Base-by-base conservation (phyloP, 2,888 invertebrate genomes). In the Zhengitettix transpicula region DNA sequence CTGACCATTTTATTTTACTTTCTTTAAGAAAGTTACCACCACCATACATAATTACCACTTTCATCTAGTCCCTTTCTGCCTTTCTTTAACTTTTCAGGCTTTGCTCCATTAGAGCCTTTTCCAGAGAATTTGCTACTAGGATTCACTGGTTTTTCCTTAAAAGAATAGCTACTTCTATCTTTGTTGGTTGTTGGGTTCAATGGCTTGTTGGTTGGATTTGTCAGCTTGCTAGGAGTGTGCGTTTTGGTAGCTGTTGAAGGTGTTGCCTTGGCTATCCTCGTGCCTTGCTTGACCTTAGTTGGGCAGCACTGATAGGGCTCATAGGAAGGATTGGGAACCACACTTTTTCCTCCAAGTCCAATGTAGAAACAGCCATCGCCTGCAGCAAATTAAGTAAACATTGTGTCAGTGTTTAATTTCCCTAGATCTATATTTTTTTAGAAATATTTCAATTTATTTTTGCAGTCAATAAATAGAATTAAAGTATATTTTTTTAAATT, bases 311-410 rank as follows among this genome's bases (percentile, higher is more conserved):
- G 89, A 83, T 87, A 91, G 74, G 90, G 87, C 83, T 86, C 87
- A 79, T 86, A 89, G 77, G 80, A 77, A 71, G 86, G 82, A 77
- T 81, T 78, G 75, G 84, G 83, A 75, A 83, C 79, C 72, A 81
- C 81, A 76, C 79, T 81, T 80, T 86, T 86, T 79, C 87, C 87
- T 79, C 89, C 89, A 84, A 91, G 84, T 81, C 90, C 91, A 82
- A 91, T 88, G 88, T 89, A 89, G 89, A 91, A 90, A 85, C 91
- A 91, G 84, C 89, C 89, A 85, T 90, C 90, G 87, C 90, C 91
- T 91, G 89, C 87, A 84, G 83, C 64, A 64, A 65, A 62, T 61
- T 82, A 86, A 85, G 85, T 86, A 88, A 87, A 89, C 87, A 87
- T 79, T 81, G 79, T 83, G 81, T 83, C 80, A 82, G 84, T 62